Evolutionary conservation across 1,140 invertebrate species (phyloP).

Genomic region (Aleiodes sp.): DNA sequence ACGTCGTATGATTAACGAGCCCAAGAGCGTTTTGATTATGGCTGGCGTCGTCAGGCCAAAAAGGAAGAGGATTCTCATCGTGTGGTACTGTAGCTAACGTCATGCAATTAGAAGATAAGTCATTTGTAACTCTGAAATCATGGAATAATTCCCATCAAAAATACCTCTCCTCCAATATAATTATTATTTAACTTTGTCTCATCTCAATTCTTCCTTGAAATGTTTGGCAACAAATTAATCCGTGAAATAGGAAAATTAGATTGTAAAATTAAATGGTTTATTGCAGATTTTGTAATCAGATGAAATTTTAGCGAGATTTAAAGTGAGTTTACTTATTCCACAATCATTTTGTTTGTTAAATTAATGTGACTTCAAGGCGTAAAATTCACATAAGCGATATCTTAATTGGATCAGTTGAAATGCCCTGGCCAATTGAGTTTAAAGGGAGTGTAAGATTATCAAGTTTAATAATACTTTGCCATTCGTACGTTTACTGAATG

Average conservation of each 20-base stretch:
- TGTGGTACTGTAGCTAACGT: constrained; percentile 46
- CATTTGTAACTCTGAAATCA: constrained; percentile 60
- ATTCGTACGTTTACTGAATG: background rate
- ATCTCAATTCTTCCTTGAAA: background rate
- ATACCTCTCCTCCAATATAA: background rate
- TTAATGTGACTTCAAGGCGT: constrained; percentile 4
- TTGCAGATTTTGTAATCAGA: too few species aligned
- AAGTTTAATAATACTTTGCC: background rate
- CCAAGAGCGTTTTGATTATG: constrained; percentile 59
- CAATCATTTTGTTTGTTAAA: constrained; percentile 19
- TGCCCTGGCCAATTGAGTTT: background rate
- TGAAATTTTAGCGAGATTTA: too few species aligned
- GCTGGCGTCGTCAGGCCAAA: constrained; percentile 16
- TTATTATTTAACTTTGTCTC: too few species aligned
- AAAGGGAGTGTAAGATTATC: background rate
- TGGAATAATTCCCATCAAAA: constrained; percentile 37
- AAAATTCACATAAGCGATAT: constrained; percentile 19
- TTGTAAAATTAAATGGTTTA: too few species aligned
- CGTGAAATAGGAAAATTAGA: too few species aligned
- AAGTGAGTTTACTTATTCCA: too few species aligned
- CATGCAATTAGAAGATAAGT: constrained; percentile 65
- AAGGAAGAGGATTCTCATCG: constrained; percentile 40
- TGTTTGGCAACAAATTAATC: too few species aligned
- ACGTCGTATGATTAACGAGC: constrained; percentile 59
- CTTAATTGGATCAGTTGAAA: constrained; percentile 31